phyloP scores from a whole-genome alignment of 2,797 vertebrate genomes.

The Spizella passerina region DNA sequence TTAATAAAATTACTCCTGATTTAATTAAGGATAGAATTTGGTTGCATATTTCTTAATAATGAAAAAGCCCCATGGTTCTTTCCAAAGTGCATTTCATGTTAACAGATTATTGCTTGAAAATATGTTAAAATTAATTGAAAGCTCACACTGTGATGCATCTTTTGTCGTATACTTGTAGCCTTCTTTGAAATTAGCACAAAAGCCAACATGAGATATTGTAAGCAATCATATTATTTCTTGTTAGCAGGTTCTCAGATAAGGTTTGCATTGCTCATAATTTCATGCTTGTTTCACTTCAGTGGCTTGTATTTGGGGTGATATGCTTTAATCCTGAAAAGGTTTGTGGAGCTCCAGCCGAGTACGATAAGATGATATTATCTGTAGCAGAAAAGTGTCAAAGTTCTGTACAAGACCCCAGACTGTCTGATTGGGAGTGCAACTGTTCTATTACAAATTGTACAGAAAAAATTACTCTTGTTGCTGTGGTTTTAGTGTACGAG shows the following conservation, averaged over 20 bases:
- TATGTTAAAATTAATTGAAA: background rate
- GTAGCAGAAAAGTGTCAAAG: background rate
- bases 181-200: slow-evolving; percentile 4
- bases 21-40: slow-evolving; percentile 64
- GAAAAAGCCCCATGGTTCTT: slow-evolving; percentile 62
- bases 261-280: background rate
- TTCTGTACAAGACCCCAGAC: background rate
- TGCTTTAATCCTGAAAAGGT: background rate
- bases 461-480: slow-evolving; percentile 7
- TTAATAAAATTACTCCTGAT: slow-evolving; percentile 61
- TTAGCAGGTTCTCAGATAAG: slow-evolving; percentile 26
- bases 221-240: slow-evolving; percentile 10
- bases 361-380: background rate
- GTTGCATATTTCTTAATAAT: slow-evolving; percentile 58
- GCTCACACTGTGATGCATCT: background rate
- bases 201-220: background rate
- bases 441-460: background rate
- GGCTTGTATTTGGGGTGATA: background rate
- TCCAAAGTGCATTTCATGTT: slow-evolving; percentile 45
- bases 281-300: background rate
- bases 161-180: slow-evolving; percentile 7
- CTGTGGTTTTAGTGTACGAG: background rate
- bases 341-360: slow-evolving; percentile 4
- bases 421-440: background rate
- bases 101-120: slow-evolving; percentile 36